A percentile compares a stretch with the other conserved stretches of the same genome.
These are phyloP conservation scores for Campaea margaritaria DNA, from an alignment of 2,888 invertebrate species.

Conservation along the genomic window DNA sequence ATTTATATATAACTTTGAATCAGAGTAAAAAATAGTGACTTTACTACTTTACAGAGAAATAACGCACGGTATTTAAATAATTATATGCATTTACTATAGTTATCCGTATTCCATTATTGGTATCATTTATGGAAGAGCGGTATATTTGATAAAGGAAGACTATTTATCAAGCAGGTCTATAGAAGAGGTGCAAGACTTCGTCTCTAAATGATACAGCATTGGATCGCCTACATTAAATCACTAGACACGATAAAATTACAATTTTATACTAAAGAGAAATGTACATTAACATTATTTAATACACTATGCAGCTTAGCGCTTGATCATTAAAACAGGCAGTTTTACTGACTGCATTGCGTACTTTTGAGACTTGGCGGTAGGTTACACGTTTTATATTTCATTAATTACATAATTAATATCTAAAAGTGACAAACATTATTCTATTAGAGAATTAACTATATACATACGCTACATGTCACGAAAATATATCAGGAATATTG, in stretches of 20 bases:
- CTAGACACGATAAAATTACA: not conserved
- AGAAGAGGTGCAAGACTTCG: constrained; percentile 8
- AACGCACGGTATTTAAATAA: not conserved
- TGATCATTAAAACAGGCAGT: constrained; percentile 57
- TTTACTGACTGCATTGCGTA: constrained; percentile 76
- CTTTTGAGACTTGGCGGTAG: constrained; percentile 18
- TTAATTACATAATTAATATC: not conserved
- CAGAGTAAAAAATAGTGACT: too few species aligned
- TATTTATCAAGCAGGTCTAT: not conserved
- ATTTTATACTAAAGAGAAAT: constrained; percentile 25
- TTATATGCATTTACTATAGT: not conserved
- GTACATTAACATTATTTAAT: constrained; percentile 35
- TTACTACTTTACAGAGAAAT: not conserved
- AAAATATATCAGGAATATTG: not conserved
- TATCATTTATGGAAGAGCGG: too few species aligned
- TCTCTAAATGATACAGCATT: constrained; percentile 11
- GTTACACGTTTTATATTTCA: constrained; percentile 1
- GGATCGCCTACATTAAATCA: not conserved
- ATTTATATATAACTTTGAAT: too few species aligned
- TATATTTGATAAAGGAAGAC: not conserved
- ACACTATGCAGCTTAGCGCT: constrained; percentile 48
- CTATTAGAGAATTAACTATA: not conserved
- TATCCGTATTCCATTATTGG: too few species aligned
- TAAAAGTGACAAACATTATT: constrained; percentile 3
- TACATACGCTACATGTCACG: not conserved